A percentile compares a stretch with the other conserved stretches of the same genome.
phyloP scores from a whole-genome alignment of 2,797 vertebrate genomes.

The Galagoides demidoff region DNA sequence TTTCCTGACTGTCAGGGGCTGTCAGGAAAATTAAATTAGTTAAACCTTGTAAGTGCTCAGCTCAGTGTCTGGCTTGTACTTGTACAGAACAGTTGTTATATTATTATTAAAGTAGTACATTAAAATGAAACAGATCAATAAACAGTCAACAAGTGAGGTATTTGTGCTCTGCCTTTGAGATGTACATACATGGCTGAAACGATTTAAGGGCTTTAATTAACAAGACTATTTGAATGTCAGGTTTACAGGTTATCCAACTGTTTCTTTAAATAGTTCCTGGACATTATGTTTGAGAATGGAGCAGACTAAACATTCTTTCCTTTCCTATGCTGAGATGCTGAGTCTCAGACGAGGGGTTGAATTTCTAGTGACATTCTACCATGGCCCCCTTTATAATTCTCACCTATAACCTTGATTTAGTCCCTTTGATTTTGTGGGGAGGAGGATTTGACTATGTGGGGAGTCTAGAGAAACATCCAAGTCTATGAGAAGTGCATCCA shows the following conservation, averaged over 20 bases:
- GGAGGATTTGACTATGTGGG: not conserved
- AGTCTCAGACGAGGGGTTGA: conserved; percentile 18
- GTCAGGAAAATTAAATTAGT: not conserved
- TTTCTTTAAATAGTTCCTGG: not conserved
- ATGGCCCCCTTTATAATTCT: not conserved
- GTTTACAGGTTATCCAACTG: not conserved
- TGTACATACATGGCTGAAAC: not conserved
- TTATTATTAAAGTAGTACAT: not conserved
- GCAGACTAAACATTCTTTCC: conserved; percentile 36
- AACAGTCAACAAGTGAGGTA: not conserved
- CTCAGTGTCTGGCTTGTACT: not conserved
- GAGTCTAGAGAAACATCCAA: conserved; percentile 11
- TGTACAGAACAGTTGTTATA: not conserved
- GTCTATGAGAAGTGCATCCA: not conserved
- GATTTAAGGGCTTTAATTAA: not conserved
- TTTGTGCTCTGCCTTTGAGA: not conserved
- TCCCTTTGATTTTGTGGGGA: not conserved
- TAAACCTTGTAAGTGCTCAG: not conserved
- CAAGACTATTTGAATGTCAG: not conserved
- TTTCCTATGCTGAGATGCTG: conserved; percentile 33
- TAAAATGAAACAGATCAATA: not conserved
- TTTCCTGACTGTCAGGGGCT: too few relatives aligned
- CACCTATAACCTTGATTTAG: not conserved
- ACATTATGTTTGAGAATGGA: not conserved
- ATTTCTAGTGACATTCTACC: not conserved